Evolutionary conservation across 2,888 invertebrate genomes (phyloP).

Genomic region (Pherbina coryleti): DNA sequence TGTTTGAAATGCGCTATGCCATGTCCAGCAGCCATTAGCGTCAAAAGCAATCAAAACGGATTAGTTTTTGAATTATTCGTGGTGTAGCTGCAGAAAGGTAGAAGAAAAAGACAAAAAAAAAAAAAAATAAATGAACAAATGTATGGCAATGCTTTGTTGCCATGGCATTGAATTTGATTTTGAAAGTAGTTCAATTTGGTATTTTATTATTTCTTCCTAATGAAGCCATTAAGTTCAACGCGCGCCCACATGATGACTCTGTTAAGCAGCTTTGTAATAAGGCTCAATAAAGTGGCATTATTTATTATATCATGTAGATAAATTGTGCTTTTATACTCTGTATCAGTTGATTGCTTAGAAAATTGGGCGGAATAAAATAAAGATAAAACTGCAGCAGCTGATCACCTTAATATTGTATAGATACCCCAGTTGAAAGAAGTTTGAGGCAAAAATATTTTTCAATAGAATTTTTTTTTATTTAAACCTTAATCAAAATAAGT

Average conservation of each 20-base stretch:
- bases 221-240: neutral
- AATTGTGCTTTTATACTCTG: no score
- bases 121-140: neutral
- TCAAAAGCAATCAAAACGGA: slow-evolving; percentile 58
- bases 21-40: slow-evolving; percentile 43
- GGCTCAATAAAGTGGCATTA: neutral
- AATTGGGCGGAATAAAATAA: no score
- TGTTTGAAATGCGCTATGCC: no score
- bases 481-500: no score
- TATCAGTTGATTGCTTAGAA: no score
- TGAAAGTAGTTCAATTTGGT: neutral
- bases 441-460: no score
- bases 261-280: neutral
- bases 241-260: slow-evolving; percentile 2
- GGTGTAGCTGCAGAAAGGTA: slow-evolving; percentile 43
- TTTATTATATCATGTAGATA: neutral
- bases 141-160: neutral
- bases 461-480: no score
- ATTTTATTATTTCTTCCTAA: neutral
- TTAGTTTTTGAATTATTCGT: slow-evolving; percentile 61
- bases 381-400: no score
- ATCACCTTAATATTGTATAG: no score
- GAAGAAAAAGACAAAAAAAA: neutral
- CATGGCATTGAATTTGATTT: neutral
- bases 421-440: no score